A percentile compares a stretch with the other conserved stretches of the same genome.
These are phyloP conservation scores for Muricea muricata DNA, from an alignment of 92 coral and sea anemone species.

Conservation along the genomic window DNA sequence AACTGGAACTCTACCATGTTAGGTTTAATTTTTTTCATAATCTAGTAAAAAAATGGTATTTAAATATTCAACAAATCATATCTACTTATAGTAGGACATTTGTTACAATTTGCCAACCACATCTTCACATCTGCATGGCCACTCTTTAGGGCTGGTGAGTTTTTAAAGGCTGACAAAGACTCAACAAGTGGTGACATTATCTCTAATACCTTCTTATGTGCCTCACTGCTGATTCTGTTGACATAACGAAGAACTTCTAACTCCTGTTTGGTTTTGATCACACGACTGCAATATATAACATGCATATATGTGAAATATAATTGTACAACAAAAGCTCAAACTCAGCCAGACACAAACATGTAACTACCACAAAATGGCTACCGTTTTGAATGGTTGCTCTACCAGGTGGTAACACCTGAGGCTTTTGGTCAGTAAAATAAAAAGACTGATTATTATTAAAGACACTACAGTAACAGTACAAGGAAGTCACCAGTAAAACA, in stretches of 20 bases:
- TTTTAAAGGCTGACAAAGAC: too few relatives aligned
- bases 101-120: too few relatives aligned
- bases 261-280: conserved; percentile 94
- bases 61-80: background rate
- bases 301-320: background rate
- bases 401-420: too few relatives aligned
- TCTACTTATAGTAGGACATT: too few relatives aligned
- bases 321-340: too few relatives aligned
- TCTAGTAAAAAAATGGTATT: conserved; percentile 47
- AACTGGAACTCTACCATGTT: conserved; percentile 92
- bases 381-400: too few relatives aligned
- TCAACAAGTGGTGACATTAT: background rate
- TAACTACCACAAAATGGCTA: too few relatives aligned
- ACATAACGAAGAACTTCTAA: conserved; percentile 89
- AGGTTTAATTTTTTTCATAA: conserved; percentile 86
- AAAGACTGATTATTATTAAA: background rate
- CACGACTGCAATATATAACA: conserved; percentile 71
- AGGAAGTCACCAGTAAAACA: too few relatives aligned
- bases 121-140: too few relatives aligned
- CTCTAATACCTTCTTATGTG: conserved; percentile 79
- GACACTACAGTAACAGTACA: background rate
- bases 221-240: conserved; percentile 92
- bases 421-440: too few relatives aligned
- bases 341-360: too few relatives aligned
- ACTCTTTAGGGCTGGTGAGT: too few relatives aligned